Evolutionary conservation across 2,888 invertebrate genomes (phyloP).

Genomic region (Neoaliturus tenellus): DNA sequence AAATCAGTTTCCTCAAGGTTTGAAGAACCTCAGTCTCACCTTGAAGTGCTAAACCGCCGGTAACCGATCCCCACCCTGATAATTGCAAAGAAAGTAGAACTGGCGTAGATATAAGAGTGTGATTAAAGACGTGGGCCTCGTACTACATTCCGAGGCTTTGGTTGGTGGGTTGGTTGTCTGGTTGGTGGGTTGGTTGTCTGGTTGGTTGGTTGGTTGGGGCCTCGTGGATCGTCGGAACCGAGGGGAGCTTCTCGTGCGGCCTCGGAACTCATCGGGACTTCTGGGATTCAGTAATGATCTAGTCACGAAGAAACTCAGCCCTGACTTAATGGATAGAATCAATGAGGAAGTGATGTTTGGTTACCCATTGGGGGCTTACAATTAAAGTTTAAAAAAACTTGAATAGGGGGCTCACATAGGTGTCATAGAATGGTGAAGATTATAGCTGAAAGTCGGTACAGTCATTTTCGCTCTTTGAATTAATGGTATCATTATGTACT

Average conservation of each 20-base stretch:
- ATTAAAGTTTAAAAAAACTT: too few relatives aligned
- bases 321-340: neutral
- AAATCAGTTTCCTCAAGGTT: neutral
- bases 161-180: neutral
- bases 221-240: too few relatives aligned
- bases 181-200: neutral
- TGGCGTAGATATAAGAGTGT: neutral
- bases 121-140: constrained; percentile 5
- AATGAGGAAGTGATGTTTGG: neutral
- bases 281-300: too few relatives aligned
- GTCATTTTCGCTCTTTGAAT: too few relatives aligned
- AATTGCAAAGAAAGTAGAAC: constrained; percentile 17
- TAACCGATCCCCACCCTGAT: neutral
- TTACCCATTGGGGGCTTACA: neutral
- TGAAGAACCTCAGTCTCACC: neutral
- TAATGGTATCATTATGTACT: too few relatives aligned
- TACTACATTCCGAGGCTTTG: neutral
- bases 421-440: too few relatives aligned
- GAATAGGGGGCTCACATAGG: too few relatives aligned
- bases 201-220: too few relatives aligned
- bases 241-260: too few relatives aligned
- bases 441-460: too few relatives aligned
- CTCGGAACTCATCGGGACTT: too few relatives aligned
- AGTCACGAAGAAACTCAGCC: neutral
- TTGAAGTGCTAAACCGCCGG: neutral